These are phyloP conservation scores for Glaucomys volans DNA, from an alignment of 2,113 vertebrate species.

Conservation along the genomic window DNA sequence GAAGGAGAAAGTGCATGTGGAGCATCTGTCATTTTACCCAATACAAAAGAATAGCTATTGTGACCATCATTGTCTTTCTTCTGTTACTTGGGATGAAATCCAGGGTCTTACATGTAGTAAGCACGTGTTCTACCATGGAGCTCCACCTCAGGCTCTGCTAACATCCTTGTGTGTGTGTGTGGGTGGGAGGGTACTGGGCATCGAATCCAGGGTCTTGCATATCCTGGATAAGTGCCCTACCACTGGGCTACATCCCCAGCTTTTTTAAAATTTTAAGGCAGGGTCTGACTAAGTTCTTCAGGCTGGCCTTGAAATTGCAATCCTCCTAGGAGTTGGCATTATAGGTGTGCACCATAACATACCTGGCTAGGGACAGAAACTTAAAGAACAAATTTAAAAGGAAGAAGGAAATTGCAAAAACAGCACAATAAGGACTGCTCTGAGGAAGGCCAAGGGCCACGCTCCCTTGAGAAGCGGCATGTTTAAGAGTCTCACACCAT, in stretches of 20 bases:
- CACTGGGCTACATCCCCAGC: neutral
- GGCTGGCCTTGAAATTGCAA: neutral
- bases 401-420: neutral
- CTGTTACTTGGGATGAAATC: neutral
- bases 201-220: neutral
- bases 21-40: neutral
- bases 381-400: neutral
- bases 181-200: too few species aligned
- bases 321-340: neutral
- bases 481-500: neutral
- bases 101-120: neutral
- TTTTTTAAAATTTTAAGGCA: neutral
- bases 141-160: too few species aligned
- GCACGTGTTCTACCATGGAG: too few species aligned
- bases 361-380: neutral
- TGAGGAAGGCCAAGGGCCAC: accelerated
- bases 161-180: neutral
- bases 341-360: neutral
- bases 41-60: neutral
- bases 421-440: neutral
- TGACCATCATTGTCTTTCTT: neutral
- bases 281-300: too few species aligned
- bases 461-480: neutral
- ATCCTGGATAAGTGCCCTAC: neutral
- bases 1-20: neutral